A percentile compares a stretch with the other conserved stretches of the same genome.
Evolutionary conservation across 2,797 vertebrate species (phyloP).

Genomic region (Enteromius fasciolatus): DNA sequence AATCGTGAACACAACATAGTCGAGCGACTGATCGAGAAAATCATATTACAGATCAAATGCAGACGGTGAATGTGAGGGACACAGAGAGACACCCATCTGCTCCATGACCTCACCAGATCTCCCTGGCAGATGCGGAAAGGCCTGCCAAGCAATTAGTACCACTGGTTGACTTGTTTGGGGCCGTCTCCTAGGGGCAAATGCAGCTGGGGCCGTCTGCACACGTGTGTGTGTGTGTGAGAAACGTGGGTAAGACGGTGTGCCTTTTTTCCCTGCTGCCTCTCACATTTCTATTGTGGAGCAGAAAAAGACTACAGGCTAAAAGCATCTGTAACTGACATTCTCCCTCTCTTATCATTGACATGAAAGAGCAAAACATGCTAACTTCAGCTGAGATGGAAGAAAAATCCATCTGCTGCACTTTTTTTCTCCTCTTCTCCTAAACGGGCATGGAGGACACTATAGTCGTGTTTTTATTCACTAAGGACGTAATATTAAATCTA

Average conservation of each 20-base stretch:
- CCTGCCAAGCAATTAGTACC: conserved; percentile 80
- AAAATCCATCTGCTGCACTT: conserved; percentile 54
- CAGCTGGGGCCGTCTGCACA: conserved; percentile 59
- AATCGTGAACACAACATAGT: background rate
- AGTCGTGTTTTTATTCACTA: background rate
- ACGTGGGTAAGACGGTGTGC: conserved; percentile 35
- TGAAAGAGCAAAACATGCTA: conserved; percentile 61
- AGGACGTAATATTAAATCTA: background rate
- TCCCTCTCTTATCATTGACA: conserved; percentile 58
- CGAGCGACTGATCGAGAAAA: background rate
- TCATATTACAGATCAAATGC: background rate
- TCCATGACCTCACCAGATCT: conserved; percentile 77
- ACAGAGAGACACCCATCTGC: conserved; percentile 73
- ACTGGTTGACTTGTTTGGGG: conserved; percentile 77
- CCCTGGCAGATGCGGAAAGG: conserved; percentile 77
- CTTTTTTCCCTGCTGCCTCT: conserved; percentile 40
- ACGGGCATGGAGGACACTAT: background rate
- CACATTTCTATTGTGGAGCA: conserved; percentile 46
- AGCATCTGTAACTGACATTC: conserved; percentile 54
- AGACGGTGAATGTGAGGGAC: conserved; percentile 9
- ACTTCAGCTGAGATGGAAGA: conserved; percentile 54
- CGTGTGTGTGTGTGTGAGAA: conserved; percentile 47
- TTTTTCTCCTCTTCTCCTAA: conserved; percentile 3
- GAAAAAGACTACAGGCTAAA: conserved; percentile 47
- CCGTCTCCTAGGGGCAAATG: conserved; percentile 69